These are phyloP conservation scores for Lagria hirta DNA, from an alignment of 2,888 invertebrate genomes.

Conservation along the genomic window DNA sequence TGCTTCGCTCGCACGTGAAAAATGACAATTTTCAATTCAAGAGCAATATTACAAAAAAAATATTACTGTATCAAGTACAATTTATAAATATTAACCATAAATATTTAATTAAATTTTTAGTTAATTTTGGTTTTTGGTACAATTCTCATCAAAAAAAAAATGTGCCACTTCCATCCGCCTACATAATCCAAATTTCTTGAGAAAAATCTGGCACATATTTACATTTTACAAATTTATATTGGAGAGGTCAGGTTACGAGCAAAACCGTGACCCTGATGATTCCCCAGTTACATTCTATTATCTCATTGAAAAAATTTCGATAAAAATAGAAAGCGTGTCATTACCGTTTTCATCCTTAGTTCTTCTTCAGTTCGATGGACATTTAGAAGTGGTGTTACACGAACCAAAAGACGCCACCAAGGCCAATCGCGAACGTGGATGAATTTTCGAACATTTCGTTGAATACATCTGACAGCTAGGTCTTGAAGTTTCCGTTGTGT, in stretches of 20 bases:
- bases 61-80: too few species aligned
- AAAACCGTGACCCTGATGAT: conserved; percentile 11
- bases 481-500: conserved; percentile 66
- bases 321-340: conserved; percentile 34
- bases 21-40: too few species aligned
- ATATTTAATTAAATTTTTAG: too few species aligned
- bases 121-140: too few species aligned
- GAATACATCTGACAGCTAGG: conserved; percentile 70
- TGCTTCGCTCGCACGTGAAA: too few species aligned
- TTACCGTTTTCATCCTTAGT: conserved; percentile 81
- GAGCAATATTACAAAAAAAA: too few species aligned
- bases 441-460: conserved; percentile 91
- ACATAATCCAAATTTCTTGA: too few species aligned
- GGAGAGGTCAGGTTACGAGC: conserved; percentile 8
- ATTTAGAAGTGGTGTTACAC: conserved; percentile 88
- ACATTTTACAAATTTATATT: conserved; percentile 2
- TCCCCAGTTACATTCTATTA: conserved; percentile 9
- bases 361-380: conserved; percentile 94
- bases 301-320: neutral
- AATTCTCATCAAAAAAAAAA: conserved; percentile 4
- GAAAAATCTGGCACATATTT: too few species aligned
- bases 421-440: conserved; percentile 93
- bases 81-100: too few species aligned
- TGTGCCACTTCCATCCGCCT: too few species aligned
- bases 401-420: conserved; percentile 94